These are phyloP conservation scores for Pseudomyrmex pallidus DNA, from an alignment of 1,140 invertebrate species.

Conservation along the genomic window DNA sequence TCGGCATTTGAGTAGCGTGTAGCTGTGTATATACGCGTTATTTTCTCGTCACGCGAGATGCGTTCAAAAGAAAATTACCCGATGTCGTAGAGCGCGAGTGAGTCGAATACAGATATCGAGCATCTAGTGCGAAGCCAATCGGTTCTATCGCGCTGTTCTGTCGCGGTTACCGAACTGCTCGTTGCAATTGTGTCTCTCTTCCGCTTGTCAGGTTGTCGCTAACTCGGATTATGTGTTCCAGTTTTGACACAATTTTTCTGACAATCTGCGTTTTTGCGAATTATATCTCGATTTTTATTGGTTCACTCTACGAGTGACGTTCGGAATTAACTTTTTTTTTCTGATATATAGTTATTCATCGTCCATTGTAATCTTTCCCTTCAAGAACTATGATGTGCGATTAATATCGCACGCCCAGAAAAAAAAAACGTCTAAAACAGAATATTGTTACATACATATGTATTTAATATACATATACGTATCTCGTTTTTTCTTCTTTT, in stretches of 20 bases:
- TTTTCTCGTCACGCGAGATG: constrained; percentile 56
- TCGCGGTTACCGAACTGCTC: constrained; percentile 58
- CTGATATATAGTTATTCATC: no score
- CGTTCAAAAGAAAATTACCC: constrained; percentile 68
- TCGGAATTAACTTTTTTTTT: no score
- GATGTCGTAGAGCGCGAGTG: constrained; percentile 12
- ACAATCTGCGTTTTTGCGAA: constrained; percentile 20
- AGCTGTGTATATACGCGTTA: neutral
- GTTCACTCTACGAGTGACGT: no score
- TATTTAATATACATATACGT: constrained; percentile 7
- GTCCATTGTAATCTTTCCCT: neutral
- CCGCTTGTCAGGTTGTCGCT: constrained; percentile 34
- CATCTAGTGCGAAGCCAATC: constrained; percentile 60
- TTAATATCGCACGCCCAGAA: neutral
- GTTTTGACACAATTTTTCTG: constrained; percentile 47
- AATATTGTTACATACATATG: constrained; percentile 5
- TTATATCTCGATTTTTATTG: constrained; percentile 4
- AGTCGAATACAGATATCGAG: constrained; percentile 62
- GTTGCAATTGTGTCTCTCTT: neutral
- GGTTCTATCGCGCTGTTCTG: constrained; percentile 17
- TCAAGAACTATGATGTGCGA: neutral
- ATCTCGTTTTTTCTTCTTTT: neutral
- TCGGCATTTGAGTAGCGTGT: constrained; percentile 39
- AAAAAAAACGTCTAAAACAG: neutral
- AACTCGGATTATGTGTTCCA: constrained; percentile 53